Base-by-base conservation (phyloP, 2,113 vertebrate species). In the Grammomys surdaster region DNA sequence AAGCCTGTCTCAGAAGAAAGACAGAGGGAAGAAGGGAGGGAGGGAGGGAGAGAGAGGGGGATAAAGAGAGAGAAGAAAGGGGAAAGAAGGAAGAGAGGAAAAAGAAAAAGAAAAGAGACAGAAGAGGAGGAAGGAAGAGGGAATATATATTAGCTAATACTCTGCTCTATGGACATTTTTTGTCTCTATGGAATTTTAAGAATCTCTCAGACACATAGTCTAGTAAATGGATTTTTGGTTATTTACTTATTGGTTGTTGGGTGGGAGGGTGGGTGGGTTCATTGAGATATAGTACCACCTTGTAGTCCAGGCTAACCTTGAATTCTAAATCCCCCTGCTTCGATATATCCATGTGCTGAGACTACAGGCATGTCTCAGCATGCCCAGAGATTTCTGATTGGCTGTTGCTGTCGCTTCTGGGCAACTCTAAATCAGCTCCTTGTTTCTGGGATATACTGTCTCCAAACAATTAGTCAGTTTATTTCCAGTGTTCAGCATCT, bases 111-210 rank as follows among this genome's bases (percentile, higher is more conserved):
- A 16, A 33, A 33, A 26, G 12, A 14, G 8, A 4, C 36, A 16
- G 33, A 36, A 7, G 46, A 7, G 16, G 19, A 36, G 20, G 40
- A 24, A 5, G 72, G 40, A 58, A 7, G 54, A n/a, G 13, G 2
- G 36, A 97, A 89, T 69, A 95, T 51, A 17, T 48, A 73, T 60
- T 94, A 65, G 31, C 90, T 94, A 56, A 94, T 94, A 92, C 94
- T 26, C 43, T 89, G 70, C 69, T 78, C 19, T 19, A 36, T 90
- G 72, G 20, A 43, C 19, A 3, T 65, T 70, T n/a, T 70, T 72
- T n/a, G 16, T 36, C 70, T 72, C 14, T 17, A 46, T 90, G 51
- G 65, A 93, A 90, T 96, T 95, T 28, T 13, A 81, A 77, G 54
- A 46, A 70, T 92, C 20, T 90, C 94, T 94, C 81, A 94, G 56